A percentile compares a stretch with the other conserved stretches of the same genome.
Evolutionary conservation across 2,113 vertebrate species (phyloP).

Genomic region (Ceuthmochares aereus): DNA sequence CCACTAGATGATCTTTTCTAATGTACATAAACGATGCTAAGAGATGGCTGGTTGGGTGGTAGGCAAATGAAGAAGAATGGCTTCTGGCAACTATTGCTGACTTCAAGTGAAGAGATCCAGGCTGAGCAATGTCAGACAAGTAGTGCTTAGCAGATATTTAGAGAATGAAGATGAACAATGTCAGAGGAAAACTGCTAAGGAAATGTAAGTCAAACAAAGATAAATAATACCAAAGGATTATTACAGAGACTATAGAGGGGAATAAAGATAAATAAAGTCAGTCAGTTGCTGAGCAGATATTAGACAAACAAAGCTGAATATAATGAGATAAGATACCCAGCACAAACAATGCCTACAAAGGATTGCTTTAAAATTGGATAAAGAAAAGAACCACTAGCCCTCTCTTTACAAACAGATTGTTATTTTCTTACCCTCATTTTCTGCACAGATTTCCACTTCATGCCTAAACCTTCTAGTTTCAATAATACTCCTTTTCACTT

Average conservation of each 20-base stretch:
- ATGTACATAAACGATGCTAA: not conserved
- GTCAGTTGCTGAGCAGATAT: not conserved
- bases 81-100: not conserved
- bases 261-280: conserved; percentile 59
- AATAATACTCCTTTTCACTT: not conserved
- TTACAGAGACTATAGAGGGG: not conserved
- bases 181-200: conserved; percentile 25
- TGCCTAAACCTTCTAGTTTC: not conserved
- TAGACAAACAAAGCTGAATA: conserved; percentile 45
- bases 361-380: not conserved
- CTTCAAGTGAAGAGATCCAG: not conserved
- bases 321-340: not conserved
- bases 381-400: not conserved
- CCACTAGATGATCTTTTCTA: not conserved
- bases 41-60: not conserved
- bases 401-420: not conserved
- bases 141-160: not conserved
- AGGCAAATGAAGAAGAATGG: conserved; percentile 60
- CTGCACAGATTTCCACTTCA: not conserved
- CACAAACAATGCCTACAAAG: not conserved
- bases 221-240: conserved; percentile 50
- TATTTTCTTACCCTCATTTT: not conserved
- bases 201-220: conserved; percentile 70
- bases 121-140: conserved; percentile 30
- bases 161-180: conserved; percentile 44